Base-by-base conservation (phyloP, 2,797 vertebrate species). In the Lerista edwardsae region DNA sequence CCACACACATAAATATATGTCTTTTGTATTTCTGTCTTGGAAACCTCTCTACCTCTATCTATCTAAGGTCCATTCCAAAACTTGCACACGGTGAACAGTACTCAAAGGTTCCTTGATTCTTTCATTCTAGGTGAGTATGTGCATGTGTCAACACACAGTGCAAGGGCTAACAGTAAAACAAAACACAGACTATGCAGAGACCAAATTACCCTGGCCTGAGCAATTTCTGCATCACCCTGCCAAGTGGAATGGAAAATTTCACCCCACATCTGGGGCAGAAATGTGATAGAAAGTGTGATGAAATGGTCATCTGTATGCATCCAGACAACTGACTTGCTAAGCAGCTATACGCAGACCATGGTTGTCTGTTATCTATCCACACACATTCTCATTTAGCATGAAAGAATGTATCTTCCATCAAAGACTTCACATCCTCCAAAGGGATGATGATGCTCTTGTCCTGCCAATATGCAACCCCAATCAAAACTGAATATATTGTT, bases 401-500 rank as follows among this genome's bases (percentile, higher is more conserved):
- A 77, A 65, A 55, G 73, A 41, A 34, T 31, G 14, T 65, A 71
- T 71, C 29, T 80, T 6, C 39, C 39, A n/a, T 55, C 34, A 68
- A 59, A 36, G 10, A 27, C 29, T 71, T 84, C 64, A 64, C 3
- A 75, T 75, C 57, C 64, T 81, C 67, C 79, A 69, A 76, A 83
- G 41, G 47, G 65, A 72, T 57, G 73, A 65, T 72, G n/a, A 55
- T 86, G 79, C 36, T 81, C 68, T 68, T 44, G 44, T 80, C 69
- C 82, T 67, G 57, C 0, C 0, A 80, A 31, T 74, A 44, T 1
- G 0, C 78, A 59, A 9, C 0, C 1, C 78, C 39, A 62, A 36
- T 57, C 39, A 82, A 78, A 82, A 84, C 47, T 3, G 69, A 87
- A 59, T 82, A 29, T 78, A 80, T 36, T 41, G 31, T 78, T 88